Base-by-base conservation (phyloP, 2,113 vertebrate genomes). In the Cyprinodon brontotheroides region DNA sequence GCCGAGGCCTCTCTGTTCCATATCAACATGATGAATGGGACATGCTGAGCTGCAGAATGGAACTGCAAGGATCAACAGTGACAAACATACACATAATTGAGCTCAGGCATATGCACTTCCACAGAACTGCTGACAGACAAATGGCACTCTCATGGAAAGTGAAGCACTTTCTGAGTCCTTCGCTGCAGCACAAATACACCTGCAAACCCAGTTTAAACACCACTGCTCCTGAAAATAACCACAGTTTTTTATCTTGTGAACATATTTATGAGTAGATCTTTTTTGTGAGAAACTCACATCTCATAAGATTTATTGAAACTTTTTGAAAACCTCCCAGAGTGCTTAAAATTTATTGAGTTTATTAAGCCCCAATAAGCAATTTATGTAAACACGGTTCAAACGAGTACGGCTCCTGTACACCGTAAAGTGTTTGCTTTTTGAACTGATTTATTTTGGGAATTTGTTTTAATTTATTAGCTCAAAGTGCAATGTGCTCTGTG, bases 21-120 rank as follows among this genome's bases (percentile, higher is more conserved):
- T 77, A 86, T 86, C 89, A 86, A 82, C 88, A 93, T 92, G 92
- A 93, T 92, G 89, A 93, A 93, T 93, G 91, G 89, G 87, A 91
- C 84, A 81, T 77, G 65, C 81, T 75, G 77, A 89, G 87, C 87
- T 80, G 84, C 79, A 82, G 89, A 89, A 93, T 89, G 88, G 88
- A 90, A 91, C 87, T 79, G 89, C 84, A 85, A 89, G 87, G 79
- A 89, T 85, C 81, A 82, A 79, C 76, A 77, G 68, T 81, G 64
- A 59, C 47, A 65, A 43, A 60, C 69, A 72, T 77, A 61, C 74
- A 63, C 63, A 50, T 65, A 80, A 61, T 50, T 50, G 29, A 37
- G 37, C 62, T 38, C 61, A 50, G 68, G 81, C 62, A 59, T 45
- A 47, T n/a, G 37, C 68, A 61, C 60, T 48, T 39, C 65, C 43